Conservation (phyloP, 1,140 invertebrate species). For the Eupeodes corollae region DNA sequence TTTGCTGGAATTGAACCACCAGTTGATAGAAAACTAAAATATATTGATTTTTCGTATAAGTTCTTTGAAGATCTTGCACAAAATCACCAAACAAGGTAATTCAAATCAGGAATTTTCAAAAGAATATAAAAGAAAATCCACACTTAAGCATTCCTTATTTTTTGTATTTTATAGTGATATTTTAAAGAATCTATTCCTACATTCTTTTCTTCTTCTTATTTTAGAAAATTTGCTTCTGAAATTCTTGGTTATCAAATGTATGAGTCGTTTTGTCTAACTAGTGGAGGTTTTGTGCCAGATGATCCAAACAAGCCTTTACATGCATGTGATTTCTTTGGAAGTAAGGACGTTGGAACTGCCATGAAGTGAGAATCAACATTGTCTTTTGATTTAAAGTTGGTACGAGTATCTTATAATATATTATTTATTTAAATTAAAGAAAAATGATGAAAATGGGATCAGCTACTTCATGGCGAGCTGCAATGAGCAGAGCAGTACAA, state of each 20-base stretch:
- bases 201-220: neutral
- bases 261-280: slow-evolving; percentile 21
- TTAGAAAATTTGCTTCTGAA: slow-evolving; percentile 14
- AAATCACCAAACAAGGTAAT: neutral
- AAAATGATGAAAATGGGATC: slow-evolving; percentile 44
- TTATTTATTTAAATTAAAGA: slow-evolving; percentile 15
- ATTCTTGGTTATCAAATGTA: slow-evolving; percentile 15
- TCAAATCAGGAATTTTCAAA: slow-evolving; percentile 7
- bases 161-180: too few species aligned
- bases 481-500: slow-evolving; percentile 41
- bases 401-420: too few species aligned
- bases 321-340: slow-evolving; percentile 47
- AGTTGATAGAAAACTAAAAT: slow-evolving; percentile 51
- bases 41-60: slow-evolving; percentile 52
- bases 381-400: too few species aligned
- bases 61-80: slow-evolving; percentile 13
- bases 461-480: slow-evolving; percentile 46
- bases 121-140: neutral
- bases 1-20: slow-evolving; percentile 68
- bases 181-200: too few species aligned
- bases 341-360: slow-evolving; percentile 35
- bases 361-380: slow-evolving; percentile 20
- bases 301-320: slow-evolving; percentile 39
- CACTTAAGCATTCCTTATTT: too few species aligned
- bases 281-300: slow-evolving; percentile 38